Conservation (phyloP, 2,113 vertebrate genomes). For the Cyanocitta stelleri region DNA sequence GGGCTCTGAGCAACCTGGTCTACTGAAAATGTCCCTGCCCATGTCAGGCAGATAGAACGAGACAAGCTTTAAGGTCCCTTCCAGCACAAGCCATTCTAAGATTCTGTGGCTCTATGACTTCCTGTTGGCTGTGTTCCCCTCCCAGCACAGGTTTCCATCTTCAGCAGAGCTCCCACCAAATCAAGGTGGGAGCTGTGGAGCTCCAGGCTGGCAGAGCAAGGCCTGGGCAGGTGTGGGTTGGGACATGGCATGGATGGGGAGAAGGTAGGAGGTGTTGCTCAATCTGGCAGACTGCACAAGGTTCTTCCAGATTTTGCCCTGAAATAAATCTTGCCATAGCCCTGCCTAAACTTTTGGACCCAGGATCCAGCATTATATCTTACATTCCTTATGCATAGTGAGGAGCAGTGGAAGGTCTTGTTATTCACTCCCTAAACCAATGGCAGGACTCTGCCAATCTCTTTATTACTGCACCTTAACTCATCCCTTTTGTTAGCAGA, state of each 20-base stretch:
- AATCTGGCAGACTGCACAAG: not conserved
- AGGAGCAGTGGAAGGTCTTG: not conserved
- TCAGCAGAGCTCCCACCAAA: not conserved
- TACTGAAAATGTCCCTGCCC: not conserved
- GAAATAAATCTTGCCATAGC: not conserved
- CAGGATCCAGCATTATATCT: not conserved
- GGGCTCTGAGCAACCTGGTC: not conserved
- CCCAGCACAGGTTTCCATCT: not conserved
- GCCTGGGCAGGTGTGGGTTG: not conserved
- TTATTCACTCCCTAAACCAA: not conserved
- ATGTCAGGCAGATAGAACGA: not conserved
- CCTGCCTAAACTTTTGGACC: not conserved
- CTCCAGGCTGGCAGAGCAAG: not conserved
- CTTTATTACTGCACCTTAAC: not conserved
- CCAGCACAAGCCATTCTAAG: not conserved
- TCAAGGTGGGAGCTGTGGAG: fast-evolving
- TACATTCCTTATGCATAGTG: fast-evolving
- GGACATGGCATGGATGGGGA: not conserved
- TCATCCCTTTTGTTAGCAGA: not conserved
- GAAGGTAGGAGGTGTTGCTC: not conserved
- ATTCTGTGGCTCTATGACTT: not conserved
- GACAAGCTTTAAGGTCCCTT: not conserved
- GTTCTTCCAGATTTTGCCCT: not conserved
- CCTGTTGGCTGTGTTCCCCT: fast-evolving
- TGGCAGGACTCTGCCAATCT: not conserved